These are phyloP conservation scores for Pararge aegeria DNA, from an alignment of 1,140 invertebrate species.

Conservation along the genomic window DNA sequence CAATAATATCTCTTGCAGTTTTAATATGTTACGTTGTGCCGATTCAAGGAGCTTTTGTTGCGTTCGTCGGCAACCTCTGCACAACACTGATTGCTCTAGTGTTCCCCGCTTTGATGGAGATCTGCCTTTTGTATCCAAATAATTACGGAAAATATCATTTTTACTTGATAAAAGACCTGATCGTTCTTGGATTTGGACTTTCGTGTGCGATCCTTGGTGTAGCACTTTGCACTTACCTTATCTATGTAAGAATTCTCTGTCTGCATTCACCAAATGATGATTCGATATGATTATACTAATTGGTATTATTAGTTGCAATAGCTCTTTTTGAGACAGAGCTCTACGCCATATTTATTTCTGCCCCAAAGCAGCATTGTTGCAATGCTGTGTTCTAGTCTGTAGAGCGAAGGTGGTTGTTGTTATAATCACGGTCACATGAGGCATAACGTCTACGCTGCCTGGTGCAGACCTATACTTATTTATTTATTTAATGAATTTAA, in stretches of 20 bases:
- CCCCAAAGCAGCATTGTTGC: too few relatives aligned
- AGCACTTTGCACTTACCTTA: conserved; percentile 37
- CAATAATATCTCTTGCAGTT: conserved; percentile 42
- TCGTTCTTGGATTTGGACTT: conserved; percentile 41
- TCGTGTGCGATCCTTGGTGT: conserved; percentile 33
- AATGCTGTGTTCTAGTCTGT: too few relatives aligned
- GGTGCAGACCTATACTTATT: too few relatives aligned
- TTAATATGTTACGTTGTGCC: conserved; percentile 43
- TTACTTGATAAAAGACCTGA: conserved; percentile 43
- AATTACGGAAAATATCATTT: conserved; percentile 41
- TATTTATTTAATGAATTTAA: too few relatives aligned
- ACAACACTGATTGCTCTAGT: conserved; percentile 44
- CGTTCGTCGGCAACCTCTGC: conserved; percentile 53
- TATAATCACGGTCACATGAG: too few relatives aligned
- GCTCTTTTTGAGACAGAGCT: too few relatives aligned
- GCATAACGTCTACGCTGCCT: too few relatives aligned
- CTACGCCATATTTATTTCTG: too few relatives aligned
- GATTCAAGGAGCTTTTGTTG: conserved; percentile 54
- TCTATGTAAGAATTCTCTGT: conserved; percentile 40
- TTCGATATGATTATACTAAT: neutral
- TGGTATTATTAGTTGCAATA: neutral
- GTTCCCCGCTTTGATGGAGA: conserved; percentile 54
- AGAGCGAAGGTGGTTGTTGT: too few relatives aligned
- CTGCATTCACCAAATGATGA: conserved; percentile 28
- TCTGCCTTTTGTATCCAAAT: conserved; percentile 46